phyloP scores from a whole-genome alignment of 2,888 invertebrate genomes.

The Sthenelais limicola region DNA sequence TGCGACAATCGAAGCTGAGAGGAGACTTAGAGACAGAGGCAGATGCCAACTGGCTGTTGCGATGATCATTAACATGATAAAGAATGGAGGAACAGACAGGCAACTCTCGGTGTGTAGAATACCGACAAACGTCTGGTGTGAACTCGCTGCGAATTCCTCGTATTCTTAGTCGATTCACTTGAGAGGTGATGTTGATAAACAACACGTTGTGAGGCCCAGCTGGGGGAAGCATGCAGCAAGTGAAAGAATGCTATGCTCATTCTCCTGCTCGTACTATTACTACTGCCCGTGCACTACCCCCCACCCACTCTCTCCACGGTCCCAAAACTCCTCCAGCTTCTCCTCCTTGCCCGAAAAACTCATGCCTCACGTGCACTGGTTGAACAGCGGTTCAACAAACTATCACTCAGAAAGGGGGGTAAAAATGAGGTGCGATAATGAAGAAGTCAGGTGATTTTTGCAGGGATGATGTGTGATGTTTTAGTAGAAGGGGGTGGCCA shows the following conservation, averaged over 20 bases:
- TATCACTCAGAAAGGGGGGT: background rate
- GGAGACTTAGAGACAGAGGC: too few relatives aligned
- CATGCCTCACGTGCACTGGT: background rate
- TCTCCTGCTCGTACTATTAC: background rate
- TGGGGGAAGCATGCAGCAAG: background rate
- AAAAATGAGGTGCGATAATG: too few relatives aligned
- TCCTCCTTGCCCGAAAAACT: background rate
- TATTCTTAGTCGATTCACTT: background rate
- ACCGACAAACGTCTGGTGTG: too few relatives aligned
- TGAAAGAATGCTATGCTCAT: background rate
- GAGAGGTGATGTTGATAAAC: conserved; percentile 29
- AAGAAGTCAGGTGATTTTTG: too few relatives aligned
- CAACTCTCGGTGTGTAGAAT: too few relatives aligned
- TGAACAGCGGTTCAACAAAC: background rate
- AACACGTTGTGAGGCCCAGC: conserved; percentile 1
- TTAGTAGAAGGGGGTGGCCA: too few relatives aligned
- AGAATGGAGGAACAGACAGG: too few relatives aligned
- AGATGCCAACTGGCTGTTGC: too few relatives aligned
- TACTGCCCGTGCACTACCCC: background rate
- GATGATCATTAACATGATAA: too few relatives aligned
- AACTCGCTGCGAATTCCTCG: background rate
- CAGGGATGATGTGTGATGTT: too few relatives aligned
- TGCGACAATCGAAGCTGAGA: too few relatives aligned
- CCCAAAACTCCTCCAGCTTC: background rate
- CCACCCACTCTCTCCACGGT: background rate